phyloP scores from a whole-genome alignment of 64 coral and sea anemone species.

The Montipora foliosa region DNA sequence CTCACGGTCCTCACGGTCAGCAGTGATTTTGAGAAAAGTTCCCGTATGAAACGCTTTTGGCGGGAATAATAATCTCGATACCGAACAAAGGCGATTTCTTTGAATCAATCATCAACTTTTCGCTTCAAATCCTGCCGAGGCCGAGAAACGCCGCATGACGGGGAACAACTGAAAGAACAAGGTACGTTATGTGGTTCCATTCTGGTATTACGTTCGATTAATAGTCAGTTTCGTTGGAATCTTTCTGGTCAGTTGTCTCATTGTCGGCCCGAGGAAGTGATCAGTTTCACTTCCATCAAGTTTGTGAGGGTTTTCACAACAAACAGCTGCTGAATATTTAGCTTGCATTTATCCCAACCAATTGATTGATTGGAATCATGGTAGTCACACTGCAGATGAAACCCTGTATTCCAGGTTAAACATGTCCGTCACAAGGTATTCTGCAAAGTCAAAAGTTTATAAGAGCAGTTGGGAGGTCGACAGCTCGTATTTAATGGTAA shows the following conservation, averaged over 20 bases:
- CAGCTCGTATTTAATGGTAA: neutral
- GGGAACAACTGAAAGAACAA: neutral
- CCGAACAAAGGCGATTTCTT: conserved; percentile 31
- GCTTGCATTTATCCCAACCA: neutral
- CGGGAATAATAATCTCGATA: conserved; percentile 37
- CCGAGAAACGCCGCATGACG: neutral
- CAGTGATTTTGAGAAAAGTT: neutral
- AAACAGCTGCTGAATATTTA: too few relatives aligned
- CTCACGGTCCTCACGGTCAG: neutral
- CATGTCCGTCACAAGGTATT: neutral
- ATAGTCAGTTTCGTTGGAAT: neutral
- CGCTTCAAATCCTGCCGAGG: neutral
- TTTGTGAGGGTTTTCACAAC: neutral
- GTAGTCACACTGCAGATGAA: neutral
- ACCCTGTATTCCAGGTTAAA: neutral
- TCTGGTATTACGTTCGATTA: neutral
- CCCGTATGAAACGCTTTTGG: conserved; percentile 33
- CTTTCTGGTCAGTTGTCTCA: neutral
- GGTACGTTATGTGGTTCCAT: neutral
- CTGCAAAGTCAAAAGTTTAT: neutral
- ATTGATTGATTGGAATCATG: neutral
- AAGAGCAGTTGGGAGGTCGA: neutral
- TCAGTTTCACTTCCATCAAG: neutral
- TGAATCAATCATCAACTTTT: conserved; percentile 53
- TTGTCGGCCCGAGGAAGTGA: neutral